Evolutionary conservation across 2,113 vertebrate genomes (phyloP).

Genomic region (Sterrhoptilus dennistouni): DNA sequence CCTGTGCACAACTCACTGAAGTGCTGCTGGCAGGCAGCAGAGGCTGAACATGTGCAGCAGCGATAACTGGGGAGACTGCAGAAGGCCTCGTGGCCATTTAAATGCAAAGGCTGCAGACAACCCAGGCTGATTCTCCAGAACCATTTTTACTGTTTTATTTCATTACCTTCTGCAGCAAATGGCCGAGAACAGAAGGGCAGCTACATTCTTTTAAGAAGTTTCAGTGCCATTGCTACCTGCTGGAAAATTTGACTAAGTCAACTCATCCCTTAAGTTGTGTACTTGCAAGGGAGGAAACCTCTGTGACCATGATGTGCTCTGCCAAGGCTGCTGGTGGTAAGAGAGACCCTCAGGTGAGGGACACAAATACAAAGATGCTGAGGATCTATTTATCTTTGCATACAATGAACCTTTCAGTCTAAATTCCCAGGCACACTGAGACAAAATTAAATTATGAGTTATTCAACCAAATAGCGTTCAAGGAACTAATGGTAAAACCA

Average conservation of each 20-base stretch:
- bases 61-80: conserved; percentile 53
- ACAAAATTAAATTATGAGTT: not conserved
- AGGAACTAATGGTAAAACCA: not conserved
- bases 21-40: conserved; percentile 49
- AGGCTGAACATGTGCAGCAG: conserved; percentile 52
- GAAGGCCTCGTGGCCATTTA: conserved; percentile 41
- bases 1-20: conserved; percentile 46
- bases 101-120: conserved; percentile 34
- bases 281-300: not conserved
- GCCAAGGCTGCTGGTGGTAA: not conserved
- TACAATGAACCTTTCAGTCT: not conserved
- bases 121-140: not conserved
- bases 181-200: not conserved
- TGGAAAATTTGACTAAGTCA: not conserved
- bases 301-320: not conserved
- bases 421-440: not conserved
- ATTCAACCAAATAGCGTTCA: not conserved
- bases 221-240: not conserved
- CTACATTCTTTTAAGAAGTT: not conserved
- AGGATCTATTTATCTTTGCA: not conserved
- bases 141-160: not conserved
- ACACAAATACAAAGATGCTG: not conserved
- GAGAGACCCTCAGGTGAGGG: not conserved
- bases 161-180: not conserved
- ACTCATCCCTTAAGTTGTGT: not conserved